These are phyloP conservation scores for Microhierax caerulescens DNA, from an alignment of 2,797 vertebrate genomes.

Conservation along the genomic window DNA sequence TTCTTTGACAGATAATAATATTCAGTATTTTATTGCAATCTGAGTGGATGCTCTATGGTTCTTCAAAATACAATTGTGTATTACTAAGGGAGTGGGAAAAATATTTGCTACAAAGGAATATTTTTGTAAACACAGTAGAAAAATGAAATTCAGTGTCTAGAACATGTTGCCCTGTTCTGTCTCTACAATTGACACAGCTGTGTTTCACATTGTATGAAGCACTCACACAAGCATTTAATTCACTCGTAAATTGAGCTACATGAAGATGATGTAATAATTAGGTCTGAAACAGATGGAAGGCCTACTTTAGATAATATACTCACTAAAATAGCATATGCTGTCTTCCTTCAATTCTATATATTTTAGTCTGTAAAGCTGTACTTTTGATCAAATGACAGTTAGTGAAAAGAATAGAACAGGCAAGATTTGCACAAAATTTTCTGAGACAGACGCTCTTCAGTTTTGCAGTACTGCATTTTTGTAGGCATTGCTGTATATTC, in stretches of 20 bases:
- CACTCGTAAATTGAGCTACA: constrained; percentile 36
- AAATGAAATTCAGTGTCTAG: constrained; percentile 31
- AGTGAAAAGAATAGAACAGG: constrained; percentile 10
- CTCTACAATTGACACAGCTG: constrained; percentile 49
- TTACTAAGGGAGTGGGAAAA: constrained; percentile 2
- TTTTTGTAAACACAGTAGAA: constrained; percentile 19
- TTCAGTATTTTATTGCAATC: neutral
- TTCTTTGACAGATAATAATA: constrained; percentile 29
- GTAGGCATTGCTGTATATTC: neutral
- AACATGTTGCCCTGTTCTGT: constrained; percentile 27
- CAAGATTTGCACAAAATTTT: constrained; percentile 24
- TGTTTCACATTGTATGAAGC: constrained; percentile 37
- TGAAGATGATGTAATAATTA: constrained; percentile 61
- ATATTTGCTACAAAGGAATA: constrained; percentile 31
- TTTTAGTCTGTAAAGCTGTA: constrained; percentile 6
- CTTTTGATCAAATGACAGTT: constrained; percentile 10
- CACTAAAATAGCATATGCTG: constrained; percentile 47
- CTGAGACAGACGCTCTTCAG: neutral
- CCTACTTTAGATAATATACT: constrained; percentile 36
- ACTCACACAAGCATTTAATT: constrained; percentile 51
- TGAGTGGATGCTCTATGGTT: neutral
- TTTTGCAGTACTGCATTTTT: neutral
- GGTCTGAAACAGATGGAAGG: constrained; percentile 51
- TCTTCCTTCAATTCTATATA: constrained; percentile 32
- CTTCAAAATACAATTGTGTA: neutral